Evolutionary conservation across 2,797 vertebrate genomes (phyloP).

Genomic region (Otus scops): DNA sequence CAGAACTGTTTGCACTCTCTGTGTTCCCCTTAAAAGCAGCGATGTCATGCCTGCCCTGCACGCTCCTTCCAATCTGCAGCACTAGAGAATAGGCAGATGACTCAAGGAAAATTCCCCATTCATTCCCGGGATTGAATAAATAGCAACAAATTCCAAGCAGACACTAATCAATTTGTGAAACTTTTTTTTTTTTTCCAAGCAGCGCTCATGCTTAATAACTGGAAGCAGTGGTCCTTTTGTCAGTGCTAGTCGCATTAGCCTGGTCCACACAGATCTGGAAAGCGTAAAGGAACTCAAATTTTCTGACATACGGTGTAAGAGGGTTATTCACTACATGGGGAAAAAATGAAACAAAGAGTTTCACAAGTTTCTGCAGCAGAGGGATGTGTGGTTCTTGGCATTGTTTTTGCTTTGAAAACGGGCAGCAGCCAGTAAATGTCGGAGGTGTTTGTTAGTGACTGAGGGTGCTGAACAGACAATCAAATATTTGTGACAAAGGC

Average conservation of each 20-base stretch:
- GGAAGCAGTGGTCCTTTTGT: background rate
- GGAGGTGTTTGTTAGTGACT: background rate
- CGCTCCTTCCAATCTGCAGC: background rate
- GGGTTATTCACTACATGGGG: background rate
- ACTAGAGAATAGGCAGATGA: background rate
- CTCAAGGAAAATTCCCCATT: slow-evolving; percentile 2
- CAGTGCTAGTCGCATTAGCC: background rate
- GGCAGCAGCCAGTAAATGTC: background rate
- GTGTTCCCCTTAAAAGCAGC: background rate
- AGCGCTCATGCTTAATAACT: background rate
- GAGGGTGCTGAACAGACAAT: background rate
- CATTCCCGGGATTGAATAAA: background rate
- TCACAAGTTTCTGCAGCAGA: background rate
- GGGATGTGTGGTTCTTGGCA: background rate
- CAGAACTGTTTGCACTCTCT: background rate
- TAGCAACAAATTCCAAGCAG: background rate
- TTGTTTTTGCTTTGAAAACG: background rate
- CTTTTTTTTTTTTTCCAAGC: background rate
- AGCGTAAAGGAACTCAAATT: background rate
- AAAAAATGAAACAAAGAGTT: background rate
- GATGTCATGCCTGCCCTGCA: background rate
- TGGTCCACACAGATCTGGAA: background rate
- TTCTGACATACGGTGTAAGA: background rate
- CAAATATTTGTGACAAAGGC: slow-evolving; percentile 15
- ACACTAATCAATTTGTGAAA: background rate